phyloP scores from a whole-genome alignment of 92 coral and sea anemone species.

The Bergia puertoricense region DNA sequence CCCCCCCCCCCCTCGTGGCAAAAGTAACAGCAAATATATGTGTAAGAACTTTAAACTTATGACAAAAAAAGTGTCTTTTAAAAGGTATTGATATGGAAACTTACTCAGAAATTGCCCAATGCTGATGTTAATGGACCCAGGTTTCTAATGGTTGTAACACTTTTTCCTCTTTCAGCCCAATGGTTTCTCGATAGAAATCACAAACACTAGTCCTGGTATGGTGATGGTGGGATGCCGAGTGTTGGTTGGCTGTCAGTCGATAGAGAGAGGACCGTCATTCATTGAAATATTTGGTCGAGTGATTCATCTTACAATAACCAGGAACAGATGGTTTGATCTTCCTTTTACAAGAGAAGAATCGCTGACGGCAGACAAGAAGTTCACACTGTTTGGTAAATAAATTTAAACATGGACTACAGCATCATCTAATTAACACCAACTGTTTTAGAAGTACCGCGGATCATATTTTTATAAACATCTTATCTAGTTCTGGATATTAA shows the following conservation, averaged over 20 bases:
- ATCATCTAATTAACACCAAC: not conserved
- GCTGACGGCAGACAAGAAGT: constrained; percentile 88
- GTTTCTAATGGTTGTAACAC: not conserved
- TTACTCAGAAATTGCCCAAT: too few relatives aligned
- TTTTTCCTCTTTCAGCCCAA: constrained; percentile 68
- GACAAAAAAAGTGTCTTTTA: too few relatives aligned
- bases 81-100: too few relatives aligned
- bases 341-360: constrained; percentile 96
- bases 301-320: constrained; percentile 73
- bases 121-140: too few relatives aligned
- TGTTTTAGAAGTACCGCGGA: not conserved
- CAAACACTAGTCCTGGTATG: constrained; percentile 89
- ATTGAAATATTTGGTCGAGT: constrained; percentile 93
- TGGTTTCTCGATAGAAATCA: constrained; percentile 91
- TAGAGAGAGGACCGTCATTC: constrained; percentile 92
- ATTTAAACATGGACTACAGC: not conserved
- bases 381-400: constrained; percentile 81
- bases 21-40: too few relatives aligned
- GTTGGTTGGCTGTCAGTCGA: constrained; percentile 90
- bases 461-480: too few relatives aligned
- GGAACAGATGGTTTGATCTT: constrained; percentile 96
- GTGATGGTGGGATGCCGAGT: constrained; percentile 94
- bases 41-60: too few relatives aligned
- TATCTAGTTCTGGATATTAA: too few relatives aligned
- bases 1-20: too few relatives aligned